Base-by-base conservation (phyloP, 2,888 invertebrate genomes). In the Drosophila anceps region DNA sequence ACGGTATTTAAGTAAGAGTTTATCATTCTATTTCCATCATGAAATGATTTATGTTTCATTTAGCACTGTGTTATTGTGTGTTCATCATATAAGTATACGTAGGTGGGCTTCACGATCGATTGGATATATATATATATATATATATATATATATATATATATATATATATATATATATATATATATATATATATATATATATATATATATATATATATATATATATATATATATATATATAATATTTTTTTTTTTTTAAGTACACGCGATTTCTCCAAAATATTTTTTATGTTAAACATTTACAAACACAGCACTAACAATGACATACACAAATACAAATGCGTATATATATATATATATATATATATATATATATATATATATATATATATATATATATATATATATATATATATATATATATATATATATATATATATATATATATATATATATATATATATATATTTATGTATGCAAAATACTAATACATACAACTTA, bases 221-320 rank as follows among this genome's bases (percentile, higher is more conserved):
- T n/a, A n/a, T n/a, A n/a, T n/a, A n/a, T n/a, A n/a, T n/a, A n/a
- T n/a, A n/a, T n/a, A n/a, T n/a, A n/a, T n/a, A n/a, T n/a, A n/a
- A n/a, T n/a, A n/a, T n/a, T n/a, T n/a, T n/a, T n/a, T n/a, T n/a
- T n/a, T n/a, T n/a, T n/a, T n/a, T n/a, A n/a, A n/a, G n/a, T n/a
- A n/a, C n/a, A n/a, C 58, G 69, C 65, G 62, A 20, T 58, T 59
- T 59, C 55, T 59, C 37, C 44, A 62, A 64, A 53, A 46, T 46
- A 68, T 69, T 59, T 31, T 73, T 66, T 43, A 69, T 71, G 57
- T 73, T 73, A 46, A 78, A 84, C 77, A 84, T 76, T 73, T 79
- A 82, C 70, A 86, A 76, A 86, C 82, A 84, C 82, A 83, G 81
- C 88, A 79, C 88, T 81, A 84, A 84, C 80, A 86, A 77, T 75